Percentiles rank a stretch among this genome's conserved stretches.
Evolutionary conservation across 2,113 vertebrate species (phyloP).

Genomic region (Galbula dea): DNA sequence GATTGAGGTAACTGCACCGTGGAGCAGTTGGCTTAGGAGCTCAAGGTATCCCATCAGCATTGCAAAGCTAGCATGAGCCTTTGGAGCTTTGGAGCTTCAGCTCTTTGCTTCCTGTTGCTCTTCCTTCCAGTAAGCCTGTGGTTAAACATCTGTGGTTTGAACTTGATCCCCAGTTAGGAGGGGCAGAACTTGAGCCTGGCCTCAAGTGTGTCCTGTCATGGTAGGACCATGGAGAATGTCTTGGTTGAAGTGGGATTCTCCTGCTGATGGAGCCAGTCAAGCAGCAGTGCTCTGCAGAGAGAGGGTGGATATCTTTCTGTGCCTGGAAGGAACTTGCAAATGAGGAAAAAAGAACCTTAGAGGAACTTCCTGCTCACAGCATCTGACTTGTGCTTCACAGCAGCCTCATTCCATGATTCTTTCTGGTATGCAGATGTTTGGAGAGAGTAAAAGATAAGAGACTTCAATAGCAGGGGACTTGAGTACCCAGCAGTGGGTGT

Average conservation of each 20-base stretch:
- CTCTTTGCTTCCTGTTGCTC: background rate
- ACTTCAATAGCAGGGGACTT: background rate
- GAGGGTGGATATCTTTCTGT: background rate
- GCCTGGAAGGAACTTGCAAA: background rate
- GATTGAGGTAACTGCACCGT: background rate
- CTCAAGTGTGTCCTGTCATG: fast-evolving
- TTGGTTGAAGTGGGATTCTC: background rate
- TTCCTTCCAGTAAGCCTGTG: background rate
- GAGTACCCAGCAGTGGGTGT: background rate
- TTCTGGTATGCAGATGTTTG: background rate
- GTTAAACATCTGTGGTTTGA: background rate
- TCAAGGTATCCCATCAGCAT: background rate
- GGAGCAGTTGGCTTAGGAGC: background rate
- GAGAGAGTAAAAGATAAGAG: background rate
- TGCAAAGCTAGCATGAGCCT: background rate
- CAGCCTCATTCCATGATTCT: background rate
- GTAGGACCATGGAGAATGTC: background rate
- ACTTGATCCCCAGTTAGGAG: background rate
- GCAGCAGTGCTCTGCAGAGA: background rate
- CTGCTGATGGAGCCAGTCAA: background rate
- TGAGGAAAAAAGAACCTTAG: background rate
- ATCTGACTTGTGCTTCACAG: background rate
- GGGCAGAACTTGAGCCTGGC: background rate
- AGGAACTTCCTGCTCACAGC: background rate
- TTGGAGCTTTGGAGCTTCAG: background rate